Conservation (phyloP, 2,113 vertebrate species). For the Rattus rattus region DNA sequence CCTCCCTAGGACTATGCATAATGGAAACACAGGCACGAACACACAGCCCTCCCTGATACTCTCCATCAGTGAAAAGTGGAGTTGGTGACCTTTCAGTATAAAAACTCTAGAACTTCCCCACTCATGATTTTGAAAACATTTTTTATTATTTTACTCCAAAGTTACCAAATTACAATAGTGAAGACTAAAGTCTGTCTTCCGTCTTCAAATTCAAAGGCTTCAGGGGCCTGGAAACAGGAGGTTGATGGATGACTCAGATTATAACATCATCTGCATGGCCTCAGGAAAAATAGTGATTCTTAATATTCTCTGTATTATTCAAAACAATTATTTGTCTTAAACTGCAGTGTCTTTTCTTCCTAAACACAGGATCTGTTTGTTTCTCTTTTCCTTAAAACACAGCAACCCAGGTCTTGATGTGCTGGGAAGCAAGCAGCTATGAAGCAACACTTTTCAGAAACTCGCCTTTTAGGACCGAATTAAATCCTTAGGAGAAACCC, state of each 20-base stretch:
- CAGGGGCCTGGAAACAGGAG: slow-evolving; percentile 28
- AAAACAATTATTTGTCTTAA: slow-evolving; percentile 35
- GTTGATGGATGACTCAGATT: neutral
- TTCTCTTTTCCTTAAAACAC: neutral
- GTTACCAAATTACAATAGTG: neutral
- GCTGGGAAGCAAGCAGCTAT: neutral
- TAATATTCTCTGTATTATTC: slow-evolving; percentile 34
- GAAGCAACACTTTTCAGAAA: neutral
- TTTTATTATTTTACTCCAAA: slow-evolving; percentile 12
- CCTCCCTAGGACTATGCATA: neutral
- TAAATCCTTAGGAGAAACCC: slow-evolving; percentile 20
- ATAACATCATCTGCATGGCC: neutral
- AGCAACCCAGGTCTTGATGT: neutral
- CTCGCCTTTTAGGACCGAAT: neutral
- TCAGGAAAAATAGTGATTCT: neutral
- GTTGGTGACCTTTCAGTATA: neutral
- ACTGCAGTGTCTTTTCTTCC: slow-evolving; percentile 18
- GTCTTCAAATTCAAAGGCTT: neutral
- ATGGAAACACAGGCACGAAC: neutral
- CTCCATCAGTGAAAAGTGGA: neutral
- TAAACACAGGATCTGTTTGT: neutral
- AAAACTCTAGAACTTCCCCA: slow-evolving; percentile 32
- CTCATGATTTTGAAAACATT: neutral
- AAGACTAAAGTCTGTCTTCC: neutral
- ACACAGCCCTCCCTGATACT: neutral